phyloP scores from a whole-genome alignment of 2,113 vertebrate species.

The Hyaena hyaena region DNA sequence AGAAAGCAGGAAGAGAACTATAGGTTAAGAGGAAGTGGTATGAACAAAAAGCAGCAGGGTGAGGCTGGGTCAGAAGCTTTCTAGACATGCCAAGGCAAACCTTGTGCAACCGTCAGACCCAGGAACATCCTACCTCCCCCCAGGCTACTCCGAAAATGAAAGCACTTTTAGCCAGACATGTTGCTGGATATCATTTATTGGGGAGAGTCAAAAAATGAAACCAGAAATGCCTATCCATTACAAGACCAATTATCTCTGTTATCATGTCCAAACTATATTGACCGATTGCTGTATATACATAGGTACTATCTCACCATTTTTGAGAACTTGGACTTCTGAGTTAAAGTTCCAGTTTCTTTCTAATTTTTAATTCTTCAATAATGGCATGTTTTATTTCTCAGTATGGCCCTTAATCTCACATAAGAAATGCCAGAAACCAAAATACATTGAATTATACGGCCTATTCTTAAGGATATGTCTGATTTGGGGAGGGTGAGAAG shows the following conservation, averaged over 20 bases:
- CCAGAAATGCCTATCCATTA: background rate
- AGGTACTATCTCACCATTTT: background rate
- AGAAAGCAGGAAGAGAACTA: conserved; percentile 55
- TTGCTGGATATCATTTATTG: background rate
- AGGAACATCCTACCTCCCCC: background rate
- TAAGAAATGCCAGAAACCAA: background rate
- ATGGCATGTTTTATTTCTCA: background rate
- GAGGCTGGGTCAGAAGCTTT: conserved; percentile 57
- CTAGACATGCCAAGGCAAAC: conserved; percentile 26
- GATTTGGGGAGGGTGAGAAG: background rate
- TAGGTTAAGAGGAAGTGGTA: conserved; percentile 75
- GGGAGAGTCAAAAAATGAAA: conserved; percentile 14
- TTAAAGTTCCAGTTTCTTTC: background rate
- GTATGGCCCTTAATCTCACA: background rate
- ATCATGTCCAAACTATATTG: background rate
- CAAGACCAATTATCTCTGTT: background rate
- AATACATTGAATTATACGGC: background rate
- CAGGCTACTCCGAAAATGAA: background rate
- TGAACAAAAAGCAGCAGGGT: conserved; percentile 58
- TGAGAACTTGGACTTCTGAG: background rate
- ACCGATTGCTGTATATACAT: background rate
- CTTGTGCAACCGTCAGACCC: background rate
- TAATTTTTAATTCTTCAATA: background rate
- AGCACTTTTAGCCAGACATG: background rate
- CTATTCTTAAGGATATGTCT: background rate